Evolutionary conservation across 2,888 invertebrate genomes (phyloP).

Genomic region (Drosophila glabriapex): DNA sequence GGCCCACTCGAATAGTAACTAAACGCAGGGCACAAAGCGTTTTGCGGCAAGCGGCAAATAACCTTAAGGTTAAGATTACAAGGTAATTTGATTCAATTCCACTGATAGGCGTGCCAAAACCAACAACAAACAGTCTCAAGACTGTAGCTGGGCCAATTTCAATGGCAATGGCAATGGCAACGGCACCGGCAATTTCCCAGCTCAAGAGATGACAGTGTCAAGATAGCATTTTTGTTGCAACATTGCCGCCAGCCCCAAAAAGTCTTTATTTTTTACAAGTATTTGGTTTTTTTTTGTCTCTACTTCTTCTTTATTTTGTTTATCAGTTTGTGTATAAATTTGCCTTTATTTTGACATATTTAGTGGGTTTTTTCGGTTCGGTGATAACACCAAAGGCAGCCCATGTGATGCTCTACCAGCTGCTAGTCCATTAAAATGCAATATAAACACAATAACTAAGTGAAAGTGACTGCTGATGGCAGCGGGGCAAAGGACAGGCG

Average conservation of each 20-base stretch:
- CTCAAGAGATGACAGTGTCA: conserved; percentile 70
- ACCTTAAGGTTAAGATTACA: conserved; percentile 85
- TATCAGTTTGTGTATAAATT: conserved; percentile 80
- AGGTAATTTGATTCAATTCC: conserved; percentile 86
- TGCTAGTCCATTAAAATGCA: conserved; percentile 67
- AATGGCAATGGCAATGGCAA: conserved; percentile 44
- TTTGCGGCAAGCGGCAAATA: conserved; percentile 81
- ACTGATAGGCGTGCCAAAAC: conserved; percentile 82
- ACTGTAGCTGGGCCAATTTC: conserved; percentile 58
- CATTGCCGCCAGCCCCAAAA: conserved; percentile 47
- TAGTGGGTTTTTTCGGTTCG: conserved; percentile 57
- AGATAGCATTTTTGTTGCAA: conserved; percentile 67
- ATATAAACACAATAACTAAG: conserved; percentile 56
- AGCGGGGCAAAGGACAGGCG: neutral
- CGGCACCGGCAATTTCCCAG: conserved; percentile 61
- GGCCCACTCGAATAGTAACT: conserved; percentile 73
- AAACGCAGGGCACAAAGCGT: conserved; percentile 74
- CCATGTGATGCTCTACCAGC: conserved; percentile 43
- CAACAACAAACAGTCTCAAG: conserved; percentile 46
- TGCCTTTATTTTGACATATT: conserved; percentile 79
- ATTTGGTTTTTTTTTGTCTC: conserved; percentile 8
- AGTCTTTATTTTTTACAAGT: conserved; percentile 29
- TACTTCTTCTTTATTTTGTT: conserved; percentile 39
- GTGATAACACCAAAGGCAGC: conserved; percentile 47
- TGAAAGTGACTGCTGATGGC: conserved; percentile 22